Evolutionary conservation across 2,888 invertebrate species (phyloP), one percentile per base, ranked within the genome.

Genomic region (Lottia scabra): DNA sequence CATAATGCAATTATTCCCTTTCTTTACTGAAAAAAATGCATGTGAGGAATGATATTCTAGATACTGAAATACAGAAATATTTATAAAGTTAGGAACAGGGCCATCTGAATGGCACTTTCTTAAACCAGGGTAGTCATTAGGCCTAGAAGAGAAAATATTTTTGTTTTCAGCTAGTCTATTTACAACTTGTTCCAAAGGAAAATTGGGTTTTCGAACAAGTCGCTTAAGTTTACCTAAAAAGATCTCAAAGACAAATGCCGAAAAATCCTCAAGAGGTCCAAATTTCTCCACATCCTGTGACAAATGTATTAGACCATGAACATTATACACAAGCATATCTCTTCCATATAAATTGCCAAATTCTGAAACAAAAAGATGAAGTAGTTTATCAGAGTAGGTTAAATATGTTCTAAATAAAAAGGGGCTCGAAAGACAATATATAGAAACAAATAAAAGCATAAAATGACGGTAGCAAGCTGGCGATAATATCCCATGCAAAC

Each of bases 361-460:
- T 76, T 44, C 67, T 76, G 45, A 8, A 80, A 77, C 74, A 81
- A 80, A 44, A 66, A 26, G 27, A 46, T 38, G 16, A n/a, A n/a
- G n/a, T n/a, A n/a, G n/a, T n/a, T n/a, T n/a, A n/a, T n/a, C n/a
- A n/a, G n/a, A n/a, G n/a, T n/a, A n/a, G n/a, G n/a, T n/a, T n/a
- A n/a, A n/a, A n/a, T n/a, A n/a, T n/a, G n/a, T n/a, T n/a, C n/a
- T n/a, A n/a, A n/a, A n/a, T n/a, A n/a, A n/a, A n/a, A n/a, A n/a
- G n/a, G n/a, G n/a, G n/a, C n/a, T n/a, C n/a, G n/a, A n/a, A n/a
- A n/a, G n/a, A n/a, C n/a, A n/a, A n/a, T 74, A 75, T 19, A 83
- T 77, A 27, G n/a, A n/a, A n/a, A n/a, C n/a, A n/a, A n/a, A n/a
- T n/a, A n/a, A n/a, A n/a, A n/a, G n/a, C n/a, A n/a, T n/a, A n/a